A percentile compares a stretch with the other conserved stretches of the same genome.
phyloP scores from a whole-genome alignment of 2,113 vertebrate species.

The Epinephelus moara region DNA sequence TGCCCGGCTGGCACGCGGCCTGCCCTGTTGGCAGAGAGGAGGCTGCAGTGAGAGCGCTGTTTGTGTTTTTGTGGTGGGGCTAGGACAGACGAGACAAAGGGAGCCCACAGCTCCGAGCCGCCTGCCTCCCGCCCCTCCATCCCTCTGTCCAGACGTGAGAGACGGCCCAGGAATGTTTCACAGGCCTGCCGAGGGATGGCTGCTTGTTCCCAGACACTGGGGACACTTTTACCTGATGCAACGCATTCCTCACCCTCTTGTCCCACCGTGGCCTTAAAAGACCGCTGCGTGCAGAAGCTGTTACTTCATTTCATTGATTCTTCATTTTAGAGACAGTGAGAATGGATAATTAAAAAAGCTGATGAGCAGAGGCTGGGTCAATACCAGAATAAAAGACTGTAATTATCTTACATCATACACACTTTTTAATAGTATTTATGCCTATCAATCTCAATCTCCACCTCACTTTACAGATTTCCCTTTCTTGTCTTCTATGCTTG shows the following conservation, averaged over 20 bases:
- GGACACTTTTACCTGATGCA: slow-evolving; percentile 79
- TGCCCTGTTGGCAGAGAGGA: slow-evolving; percentile 85
- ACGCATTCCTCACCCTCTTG: slow-evolving; percentile 68
- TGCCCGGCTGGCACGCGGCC: slow-evolving; percentile 60
- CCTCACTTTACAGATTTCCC: slow-evolving; percentile 62
- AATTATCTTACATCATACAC: not conserved
- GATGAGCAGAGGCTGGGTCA: not conserved
- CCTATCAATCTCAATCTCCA: slow-evolving; percentile 56
- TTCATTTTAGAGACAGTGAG: slow-evolving; percentile 7
- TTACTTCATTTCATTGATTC: not conserved
- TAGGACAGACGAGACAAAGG: slow-evolving; percentile 84
- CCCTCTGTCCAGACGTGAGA: slow-evolving; percentile 80
- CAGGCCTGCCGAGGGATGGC: slow-evolving; percentile 88
- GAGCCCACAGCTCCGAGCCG: slow-evolving; percentile 66
- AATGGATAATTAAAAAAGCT: slow-evolving; percentile 8
- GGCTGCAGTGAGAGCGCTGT: slow-evolving; percentile 64
- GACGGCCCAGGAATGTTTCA: slow-evolving; percentile 85
- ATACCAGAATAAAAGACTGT: not conserved
- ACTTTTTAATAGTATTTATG: slow-evolving; percentile 39
- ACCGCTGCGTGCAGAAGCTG: not conserved
- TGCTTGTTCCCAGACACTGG: slow-evolving; percentile 74
- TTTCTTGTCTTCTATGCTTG: slow-evolving; percentile 64
- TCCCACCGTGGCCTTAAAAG: slow-evolving; percentile 24
- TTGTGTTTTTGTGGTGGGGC: slow-evolving; percentile 72
- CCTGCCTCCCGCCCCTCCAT: slow-evolving; percentile 58